Evolutionary conservation across 2,888 invertebrate genomes (phyloP).

Genomic region (Rhimphoctona megacephalus): DNA sequence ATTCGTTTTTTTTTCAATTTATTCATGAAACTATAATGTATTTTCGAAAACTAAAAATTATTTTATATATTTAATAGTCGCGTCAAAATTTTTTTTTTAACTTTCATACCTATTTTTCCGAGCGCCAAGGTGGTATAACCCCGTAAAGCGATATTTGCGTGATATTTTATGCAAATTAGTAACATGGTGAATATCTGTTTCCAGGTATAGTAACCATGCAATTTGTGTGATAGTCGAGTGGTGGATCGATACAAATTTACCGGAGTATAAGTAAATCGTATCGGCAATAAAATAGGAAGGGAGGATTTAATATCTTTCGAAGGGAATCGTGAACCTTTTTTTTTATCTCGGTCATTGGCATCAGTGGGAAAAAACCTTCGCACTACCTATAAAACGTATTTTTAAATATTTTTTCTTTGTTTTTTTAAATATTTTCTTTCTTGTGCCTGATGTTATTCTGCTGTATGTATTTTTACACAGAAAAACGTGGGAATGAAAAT

Average conservation of each 20-base stretch:
- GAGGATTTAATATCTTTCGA: constrained; percentile 9
- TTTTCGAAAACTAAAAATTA: too few relatives aligned
- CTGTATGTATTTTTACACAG: background rate
- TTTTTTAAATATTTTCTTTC: background rate
- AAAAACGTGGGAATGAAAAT: constrained; percentile 20
- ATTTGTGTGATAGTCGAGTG: constrained; percentile 18
- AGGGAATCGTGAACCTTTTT: background rate
- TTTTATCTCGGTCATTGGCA: constrained; percentile 44
- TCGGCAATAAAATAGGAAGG: constrained; percentile 16
- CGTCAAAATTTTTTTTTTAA: too few relatives aligned
- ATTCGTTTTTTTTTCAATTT: too few relatives aligned
- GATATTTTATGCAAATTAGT: constrained; percentile 3
- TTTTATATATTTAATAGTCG: too few relatives aligned
- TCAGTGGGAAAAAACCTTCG: background rate
- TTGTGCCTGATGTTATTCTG: background rate
- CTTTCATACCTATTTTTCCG: too few relatives aligned
- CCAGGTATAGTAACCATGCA: constrained; percentile 12
- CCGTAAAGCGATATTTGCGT: background rate
- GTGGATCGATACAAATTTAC: constrained; percentile 41
- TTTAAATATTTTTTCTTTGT: background rate
- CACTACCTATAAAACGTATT: background rate
- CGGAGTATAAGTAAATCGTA: constrained; percentile 38
- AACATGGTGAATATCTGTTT: constrained; percentile 1
- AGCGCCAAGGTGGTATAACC: too few relatives aligned
- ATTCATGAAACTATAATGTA: too few relatives aligned